These are phyloP conservation scores for Dendrolimus houi DNA, from an alignment of 2,888 invertebrate genomes.

Conservation along the genomic window DNA sequence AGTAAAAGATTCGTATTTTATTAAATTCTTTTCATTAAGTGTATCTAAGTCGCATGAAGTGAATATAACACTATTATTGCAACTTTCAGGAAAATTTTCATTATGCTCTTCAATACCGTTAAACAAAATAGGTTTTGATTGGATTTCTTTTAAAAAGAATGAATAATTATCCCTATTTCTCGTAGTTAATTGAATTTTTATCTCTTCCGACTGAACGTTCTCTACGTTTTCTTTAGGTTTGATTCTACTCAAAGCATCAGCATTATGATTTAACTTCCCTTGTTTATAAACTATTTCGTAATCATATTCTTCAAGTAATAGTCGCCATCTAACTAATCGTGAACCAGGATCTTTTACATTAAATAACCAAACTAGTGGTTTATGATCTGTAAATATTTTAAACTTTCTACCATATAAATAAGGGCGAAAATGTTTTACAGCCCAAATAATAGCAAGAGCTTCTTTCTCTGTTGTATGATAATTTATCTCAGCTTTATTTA, in stretches of 20 bases:
- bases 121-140: too few relatives aligned
- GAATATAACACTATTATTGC: too few relatives aligned
- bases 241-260: conserved; percentile 5
- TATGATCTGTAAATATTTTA: conserved; percentile 31
- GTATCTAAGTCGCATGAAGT: too few relatives aligned
- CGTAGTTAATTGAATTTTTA: too few relatives aligned
- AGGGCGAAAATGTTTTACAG: conserved; percentile 19
- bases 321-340: conserved; percentile 7
- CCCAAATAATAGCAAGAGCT: conserved; percentile 30
- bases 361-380: conserved; percentile 17
- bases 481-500: conserved; percentile 13
- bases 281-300: conserved; percentile 7
- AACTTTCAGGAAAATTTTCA: too few relatives aligned
- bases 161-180: too few relatives aligned
- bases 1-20: too few relatives aligned
- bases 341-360: conserved; percentile 5
- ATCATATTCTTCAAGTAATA: conserved; percentile 7
- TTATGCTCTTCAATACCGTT: too few relatives aligned
- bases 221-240: too few relatives aligned
- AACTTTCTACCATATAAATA: conserved; percentile 29
- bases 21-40: too few relatives aligned
- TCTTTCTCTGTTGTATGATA: conserved; percentile 30
- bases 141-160: too few relatives aligned
- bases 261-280: conserved; percentile 7
- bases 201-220: too few relatives aligned